Conservation (phyloP, 2,888 invertebrate genomes). For the Leucoma salicis region DNA sequence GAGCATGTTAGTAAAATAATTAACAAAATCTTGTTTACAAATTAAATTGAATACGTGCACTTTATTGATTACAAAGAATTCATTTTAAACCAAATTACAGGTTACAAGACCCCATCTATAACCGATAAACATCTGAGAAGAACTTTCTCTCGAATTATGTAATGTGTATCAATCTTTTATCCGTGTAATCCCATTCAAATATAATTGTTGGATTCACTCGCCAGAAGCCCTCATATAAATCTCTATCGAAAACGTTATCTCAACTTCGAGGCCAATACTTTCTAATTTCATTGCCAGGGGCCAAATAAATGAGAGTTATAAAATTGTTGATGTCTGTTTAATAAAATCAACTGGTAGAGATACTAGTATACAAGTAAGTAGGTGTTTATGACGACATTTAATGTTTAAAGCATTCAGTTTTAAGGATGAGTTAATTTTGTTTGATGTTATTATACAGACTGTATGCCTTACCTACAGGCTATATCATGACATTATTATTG, state of each 20-base stretch:
- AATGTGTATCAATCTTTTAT: conserved; percentile 43
- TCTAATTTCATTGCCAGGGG: conserved; percentile 75
- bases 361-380: not conserved
- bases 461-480: no score
- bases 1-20: no score
- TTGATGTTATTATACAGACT: no score
- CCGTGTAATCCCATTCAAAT: conserved; percentile 38
- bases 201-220: conserved; percentile 57
- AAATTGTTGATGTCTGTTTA: conserved; percentile 55
- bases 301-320: conserved; percentile 66
- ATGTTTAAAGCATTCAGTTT: conserved; percentile 11
- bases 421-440: no score
- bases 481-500: no score
- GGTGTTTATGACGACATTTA: conserved; percentile 31
- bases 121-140: conserved; percentile 41
- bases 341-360: conserved; percentile 26
- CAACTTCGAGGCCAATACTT: conserved; percentile 54
- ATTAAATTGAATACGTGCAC: conserved; percentile 4
- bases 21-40: no score
- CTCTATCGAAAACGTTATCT: conserved; percentile 60
- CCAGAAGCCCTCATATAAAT: conserved; percentile 63
- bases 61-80: conserved; percentile 15
- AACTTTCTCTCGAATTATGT: conserved; percentile 59
- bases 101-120: conserved; percentile 25
- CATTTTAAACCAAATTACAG: conserved; percentile 13